Base-by-base conservation (phyloP, 2,888 invertebrate genomes). In the Matsumyia berberina region DNA sequence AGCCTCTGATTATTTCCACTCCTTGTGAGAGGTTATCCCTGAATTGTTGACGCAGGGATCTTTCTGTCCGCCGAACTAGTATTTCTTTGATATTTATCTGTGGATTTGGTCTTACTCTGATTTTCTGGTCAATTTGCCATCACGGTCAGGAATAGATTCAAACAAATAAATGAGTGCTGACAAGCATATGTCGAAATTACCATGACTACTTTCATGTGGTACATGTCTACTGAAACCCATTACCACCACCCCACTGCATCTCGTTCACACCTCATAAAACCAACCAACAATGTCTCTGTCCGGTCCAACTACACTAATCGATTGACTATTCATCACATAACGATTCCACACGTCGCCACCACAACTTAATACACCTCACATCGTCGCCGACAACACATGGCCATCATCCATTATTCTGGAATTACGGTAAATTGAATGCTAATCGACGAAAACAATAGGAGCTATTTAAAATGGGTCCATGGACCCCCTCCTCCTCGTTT, bases 291-390 rank as follows among this genome's bases (percentile, higher is more conserved):
- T 35, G 55, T 55, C 35, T 7, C 15, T 35, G 6, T 6, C 39
- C 35, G 24, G 4, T 24, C 24, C 24, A 46, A 15, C 15, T n/a
- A 5, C 7, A 17, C 42, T 44, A 67, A 58, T 72, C 60, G 60
- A 60, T 60, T 77, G 15, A 49, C 33, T 44, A 42, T 44, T 62
- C 53, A 53, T 62, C 39, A 31, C 37, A 51, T 39, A 19, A 72
- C 58, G 31, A 72, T 60, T n/a, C n/a, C 62, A 53, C 31, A 24
- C 49, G 37, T 55, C 29, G 55, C 46, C 19, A 12, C 37, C 19
- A 57, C 49, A 17, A 57, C 15, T 64, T 78, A 70, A 70, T 70
- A 64, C n/a, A n/a, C n/a, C 62, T 46, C 55, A 49, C 42, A 53
- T 44, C 51, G 15, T 42, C 39, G 19, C 15, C 4, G 53, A 24